Evolutionary conservation across 1,140 invertebrate genomes (phyloP), one percentile per base, ranked within the genome.

Genomic region (Heliconius hewitsoni): DNA sequence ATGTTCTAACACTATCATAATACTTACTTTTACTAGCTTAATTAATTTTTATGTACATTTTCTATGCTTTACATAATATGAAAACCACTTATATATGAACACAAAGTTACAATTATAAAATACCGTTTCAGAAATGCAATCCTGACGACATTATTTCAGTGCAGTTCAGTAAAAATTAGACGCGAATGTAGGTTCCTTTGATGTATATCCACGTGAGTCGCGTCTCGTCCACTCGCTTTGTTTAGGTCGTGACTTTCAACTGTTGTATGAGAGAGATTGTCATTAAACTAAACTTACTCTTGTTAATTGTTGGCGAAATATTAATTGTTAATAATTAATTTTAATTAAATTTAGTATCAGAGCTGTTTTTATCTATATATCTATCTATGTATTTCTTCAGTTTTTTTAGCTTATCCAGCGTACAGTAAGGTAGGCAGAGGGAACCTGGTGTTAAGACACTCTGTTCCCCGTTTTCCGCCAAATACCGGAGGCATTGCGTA

Each of bases 141-240:
- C 23, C 9, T 30, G 60, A 66, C 60, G 13, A 30, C 60, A 30
- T 66, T 66, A 66, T 9, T 66, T 30, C 23, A 66, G n/a, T 66
- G 30, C 23, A 66, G 27, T 30, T 60, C n/a, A 23, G 19, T 60
- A 27, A 66, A 66, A 66, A 66, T 30, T 66, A 66, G 9, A 66
- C 60, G 60, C 13, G 13, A 66, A 66, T 66, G 60, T 66, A 66
- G 23, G 23, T 30, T 66, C 27, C 60, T 66, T 66, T 66, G 60
- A 66, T 66, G 60, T 11, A 66, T 27, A 66, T 30, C 60, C 60
- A 30, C 13, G 60, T 30, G 23, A 30, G 60, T 30, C 60, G 60
- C 60, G 60, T 66, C 60, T 16, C 60, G 60, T 30, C 60, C 60
- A 66, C 60, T 66, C 11, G 27, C 60, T 66, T 66, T 66, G 60